phyloP scores from a whole-genome alignment of 2,888 invertebrate genomes.

The Volucella bombylans region DNA sequence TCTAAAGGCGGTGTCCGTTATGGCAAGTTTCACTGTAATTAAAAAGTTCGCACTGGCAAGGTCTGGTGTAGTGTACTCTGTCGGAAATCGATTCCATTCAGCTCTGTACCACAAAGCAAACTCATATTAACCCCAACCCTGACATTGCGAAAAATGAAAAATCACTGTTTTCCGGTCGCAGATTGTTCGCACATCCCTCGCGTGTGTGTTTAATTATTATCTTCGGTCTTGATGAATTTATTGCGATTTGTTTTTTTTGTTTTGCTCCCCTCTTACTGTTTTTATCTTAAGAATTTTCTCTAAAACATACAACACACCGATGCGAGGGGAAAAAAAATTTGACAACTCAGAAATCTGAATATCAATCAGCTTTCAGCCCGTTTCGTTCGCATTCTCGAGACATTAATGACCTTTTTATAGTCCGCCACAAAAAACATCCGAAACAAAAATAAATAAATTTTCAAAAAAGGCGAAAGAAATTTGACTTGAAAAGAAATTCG shows the following conservation, averaged over 20 bases:
- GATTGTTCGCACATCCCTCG: background rate
- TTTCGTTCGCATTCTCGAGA: slow-evolving; percentile 3
- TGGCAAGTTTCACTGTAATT: no score
- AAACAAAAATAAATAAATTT: background rate
- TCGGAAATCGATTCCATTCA: no score
- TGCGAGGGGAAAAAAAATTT: no score
- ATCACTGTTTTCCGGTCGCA: background rate
- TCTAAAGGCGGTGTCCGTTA: no score
- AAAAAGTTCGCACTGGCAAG: no score
- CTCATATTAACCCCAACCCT: no score
- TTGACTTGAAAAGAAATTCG: background rate
- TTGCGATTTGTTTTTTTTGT: slow-evolving; percentile 9
- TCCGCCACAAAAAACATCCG: background rate
- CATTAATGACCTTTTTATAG: slow-evolving; percentile 6
- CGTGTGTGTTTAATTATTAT: background rate
- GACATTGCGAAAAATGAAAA: no score
- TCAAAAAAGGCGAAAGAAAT: background rate
- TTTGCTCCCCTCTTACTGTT: background rate
- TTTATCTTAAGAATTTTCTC: background rate
- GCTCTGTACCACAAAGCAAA: no score
- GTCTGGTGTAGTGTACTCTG: no score
- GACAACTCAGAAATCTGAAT: background rate
- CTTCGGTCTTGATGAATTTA: background rate
- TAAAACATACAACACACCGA: background rate
- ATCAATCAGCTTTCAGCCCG: background rate